These are phyloP conservation scores for Nebria salina DNA, from an alignment of 2,888 invertebrate species.

Conservation along the genomic window DNA sequence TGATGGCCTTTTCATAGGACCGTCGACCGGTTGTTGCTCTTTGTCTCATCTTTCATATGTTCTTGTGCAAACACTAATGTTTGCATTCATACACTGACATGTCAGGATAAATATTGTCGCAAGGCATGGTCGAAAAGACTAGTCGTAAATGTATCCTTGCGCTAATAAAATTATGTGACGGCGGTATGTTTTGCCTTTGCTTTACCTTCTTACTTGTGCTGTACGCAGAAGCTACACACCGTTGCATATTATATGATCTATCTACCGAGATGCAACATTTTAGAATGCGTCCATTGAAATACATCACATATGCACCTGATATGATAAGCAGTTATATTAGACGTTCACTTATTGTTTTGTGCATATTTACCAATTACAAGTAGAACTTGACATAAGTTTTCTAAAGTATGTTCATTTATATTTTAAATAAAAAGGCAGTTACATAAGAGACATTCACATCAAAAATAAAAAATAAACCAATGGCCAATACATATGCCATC, in stretches of 20 bases:
- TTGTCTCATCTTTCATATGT: constrained; percentile 61
- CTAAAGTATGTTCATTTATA: not conserved
- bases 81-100: constrained; percentile 45
- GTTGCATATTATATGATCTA: constrained; percentile 6
- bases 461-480: not conserved
- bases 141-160: constrained; percentile 36
- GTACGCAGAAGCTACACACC: not conserved
- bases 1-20: constrained; percentile 48
- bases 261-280: not conserved
- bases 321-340: not conserved
- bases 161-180: constrained; percentile 39
- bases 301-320: not conserved
- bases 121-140: constrained; percentile 23
- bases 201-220: not conserved
- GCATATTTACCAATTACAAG: not conserved
- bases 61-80: constrained; percentile 50
- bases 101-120: constrained; percentile 44
- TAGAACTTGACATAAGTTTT: not conserved
- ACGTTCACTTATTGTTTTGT: not conserved
- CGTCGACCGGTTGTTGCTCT: constrained; percentile 62
- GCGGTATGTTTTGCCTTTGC: not conserved
- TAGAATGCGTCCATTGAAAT: not conserved
- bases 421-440: too few relatives aligned
- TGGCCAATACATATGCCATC: not conserved
- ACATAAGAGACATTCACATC: too few relatives aligned